Base-by-base conservation (phyloP, 2,888 invertebrate species). In the Eulithis prunata region DNA sequence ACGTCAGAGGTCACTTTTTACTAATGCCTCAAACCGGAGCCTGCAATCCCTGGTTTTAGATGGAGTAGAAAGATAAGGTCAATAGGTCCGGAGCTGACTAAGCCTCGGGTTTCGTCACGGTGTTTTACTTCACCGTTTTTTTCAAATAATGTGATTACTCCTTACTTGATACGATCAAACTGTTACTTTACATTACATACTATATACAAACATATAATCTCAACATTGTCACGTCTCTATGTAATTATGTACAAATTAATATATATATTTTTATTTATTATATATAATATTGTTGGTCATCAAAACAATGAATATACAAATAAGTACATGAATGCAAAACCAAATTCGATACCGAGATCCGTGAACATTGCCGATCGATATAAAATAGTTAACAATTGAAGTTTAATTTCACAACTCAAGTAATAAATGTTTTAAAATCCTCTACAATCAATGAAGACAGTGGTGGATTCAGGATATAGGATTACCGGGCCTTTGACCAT, bases 271-370 rank as follows among this genome's bases (percentile, higher is more conserved):
- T 21, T 21, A 21, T 32, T 32, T 32, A 32, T n/a, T n/a, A 32
- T 3, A 21, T 57, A 58, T 59, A 58, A 60, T 59, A n/a, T n/a
- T n/a, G 2, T 45, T 38, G 45, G 52, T 13, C 41, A 62, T 41
- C 46, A 47, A 55, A 41, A 46, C 51, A 57, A 14, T 53, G 14
- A 57, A 62, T 64, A 53, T 53, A 68, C 45, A 64, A 57, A 49
- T 70, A 65, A 66, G 67, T 71, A 73, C 70, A 57, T 54, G 55
- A 52, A 45, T 14, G 46, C 46, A 54, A 57, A 47, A 68, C 45
- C 62, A 62, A 74, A 72, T 71, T 76, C 67, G 71, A 67, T 57
- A 61, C 57, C 67, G 75, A 75, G 73, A 76, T 75, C 73, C 8
- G 41, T 47, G 53, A 61, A 36, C 32, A 51, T 64, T 14, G 46